These are phyloP conservation scores for Parthenolecanium corni DNA, from an alignment of 2,888 invertebrate species.

Conservation along the genomic window DNA sequence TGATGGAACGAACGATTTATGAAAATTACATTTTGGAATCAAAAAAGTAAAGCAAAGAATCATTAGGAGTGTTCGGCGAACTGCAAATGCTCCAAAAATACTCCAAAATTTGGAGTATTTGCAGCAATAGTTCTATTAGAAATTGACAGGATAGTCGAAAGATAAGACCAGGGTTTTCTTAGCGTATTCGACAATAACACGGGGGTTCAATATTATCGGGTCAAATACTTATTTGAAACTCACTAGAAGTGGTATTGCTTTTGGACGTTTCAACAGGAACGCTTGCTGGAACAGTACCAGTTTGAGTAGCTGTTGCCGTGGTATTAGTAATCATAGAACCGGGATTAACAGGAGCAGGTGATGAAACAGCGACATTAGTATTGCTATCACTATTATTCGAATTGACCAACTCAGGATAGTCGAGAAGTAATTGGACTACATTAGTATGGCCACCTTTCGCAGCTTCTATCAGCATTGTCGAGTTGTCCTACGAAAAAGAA, in stretches of 20 bases:
- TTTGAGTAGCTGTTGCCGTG: conserved; percentile 19
- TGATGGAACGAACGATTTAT: too few species aligned
- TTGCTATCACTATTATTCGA: conserved; percentile 8
- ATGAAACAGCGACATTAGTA: background rate
- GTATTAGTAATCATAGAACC: background rate
- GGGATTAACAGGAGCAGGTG: background rate
- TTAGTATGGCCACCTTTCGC: conserved; percentile 94
- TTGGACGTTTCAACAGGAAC: conserved; percentile 5
- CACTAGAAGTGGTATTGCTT: conserved; percentile 5
- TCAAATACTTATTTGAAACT: too few species aligned
- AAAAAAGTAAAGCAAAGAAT: background rate
- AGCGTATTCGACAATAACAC: too few species aligned
- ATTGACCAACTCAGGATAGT: conserved; percentile 67
- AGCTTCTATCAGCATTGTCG: conserved; percentile 96
- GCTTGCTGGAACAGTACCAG: conserved; percentile 7
- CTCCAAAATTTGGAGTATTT: too few species aligned
- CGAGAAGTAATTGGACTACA: conserved; percentile 86
- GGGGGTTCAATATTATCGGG: too few species aligned
- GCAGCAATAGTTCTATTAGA: too few species aligned
- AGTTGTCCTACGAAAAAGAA: conserved; percentile 87
- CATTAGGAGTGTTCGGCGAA: background rate
- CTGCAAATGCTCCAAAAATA: too few species aligned
- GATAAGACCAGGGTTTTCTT: too few species aligned
- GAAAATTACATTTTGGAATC: too few species aligned
- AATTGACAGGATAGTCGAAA: too few species aligned